Evolutionary conservation across 2,113 vertebrate species (phyloP), one percentile per base, ranked within the genome.

Genomic region (Catharus minimus): DNA sequence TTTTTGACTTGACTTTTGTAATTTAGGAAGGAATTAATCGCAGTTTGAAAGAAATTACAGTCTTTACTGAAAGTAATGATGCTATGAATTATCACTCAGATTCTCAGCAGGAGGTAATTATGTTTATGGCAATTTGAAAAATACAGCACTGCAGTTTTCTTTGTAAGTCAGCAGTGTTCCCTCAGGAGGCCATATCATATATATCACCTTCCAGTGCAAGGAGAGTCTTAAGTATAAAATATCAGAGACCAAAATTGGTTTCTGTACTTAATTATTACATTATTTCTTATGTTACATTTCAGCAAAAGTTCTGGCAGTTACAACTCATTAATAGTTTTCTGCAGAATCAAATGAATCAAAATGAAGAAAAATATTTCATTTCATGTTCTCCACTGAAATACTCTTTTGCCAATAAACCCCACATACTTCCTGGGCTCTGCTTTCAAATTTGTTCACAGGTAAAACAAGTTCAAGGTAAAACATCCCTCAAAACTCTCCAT

Each of bases 11-110:
- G 11, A 72, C 16, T 88, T 94, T 79, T 76, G 84, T 76, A 73
- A 89, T 82, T 94, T 96, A 83, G 72, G 61, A 94, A 92, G 71
- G 77, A 96, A 91, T 18, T 4, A 96, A 91, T 93, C 27, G 43
- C 83, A 90, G 69, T 97, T 85, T 95, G 46, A 47, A 76, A 92
- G 94, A 96, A 96, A 96, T 94, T 89, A 91, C 27, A 90, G 78
- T 95, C 76, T 91, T 97, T 96, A 94, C 79, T 77, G 88, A 88
- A 92, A 92, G 62, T 82, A 94, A 96, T 92, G 83, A 87, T 75
- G 47, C 53, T 78, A 66, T 93, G 88, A 89, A 73, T 91, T 91
- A 95, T 67, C 82, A 77, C 41, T 89, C 30, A 86, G 56, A 90
- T 92, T 93, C 71, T 94, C 71, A 94, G 80, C 28, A 83, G 82